These are phyloP conservation scores for Pteropus alecto DNA, from an alignment of 2,113 vertebrate genomes.

Conservation along the genomic window DNA sequence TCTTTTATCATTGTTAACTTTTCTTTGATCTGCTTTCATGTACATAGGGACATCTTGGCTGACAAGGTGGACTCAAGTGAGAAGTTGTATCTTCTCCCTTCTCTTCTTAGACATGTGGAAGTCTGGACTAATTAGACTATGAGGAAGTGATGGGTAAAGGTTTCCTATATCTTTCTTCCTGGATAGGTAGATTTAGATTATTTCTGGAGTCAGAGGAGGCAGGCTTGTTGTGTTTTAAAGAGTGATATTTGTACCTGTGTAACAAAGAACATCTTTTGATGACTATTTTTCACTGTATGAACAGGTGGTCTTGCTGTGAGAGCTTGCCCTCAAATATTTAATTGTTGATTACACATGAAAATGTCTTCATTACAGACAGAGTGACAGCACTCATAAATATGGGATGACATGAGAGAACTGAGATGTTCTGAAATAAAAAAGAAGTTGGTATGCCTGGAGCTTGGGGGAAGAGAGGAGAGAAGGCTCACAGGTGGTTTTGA, in stretches of 20 bases:
- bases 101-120: background rate
- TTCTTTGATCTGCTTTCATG: background rate
- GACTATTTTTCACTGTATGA: background rate
- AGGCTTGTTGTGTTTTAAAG: conserved; percentile 28
- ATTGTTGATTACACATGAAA: background rate
- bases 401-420: background rate
- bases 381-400: background rate
- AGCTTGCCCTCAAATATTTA: background rate
- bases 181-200: background rate
- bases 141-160: background rate
- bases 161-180: background rate
- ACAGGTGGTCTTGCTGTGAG: conserved; percentile 3
- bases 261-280: conserved; percentile 39
- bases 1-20: background rate
- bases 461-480: background rate
- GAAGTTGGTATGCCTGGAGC: background rate
- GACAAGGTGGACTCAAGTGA: background rate
- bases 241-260: background rate
- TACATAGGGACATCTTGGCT: background rate
- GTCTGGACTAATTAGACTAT: background rate
- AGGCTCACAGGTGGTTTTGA: background rate
- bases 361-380: background rate
- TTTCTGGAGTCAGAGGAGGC: background rate
- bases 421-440: background rate
- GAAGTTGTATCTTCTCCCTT: background rate